Conservation (phyloP, 2,113 vertebrate species). For the Neoarius graeffei region DNA sequence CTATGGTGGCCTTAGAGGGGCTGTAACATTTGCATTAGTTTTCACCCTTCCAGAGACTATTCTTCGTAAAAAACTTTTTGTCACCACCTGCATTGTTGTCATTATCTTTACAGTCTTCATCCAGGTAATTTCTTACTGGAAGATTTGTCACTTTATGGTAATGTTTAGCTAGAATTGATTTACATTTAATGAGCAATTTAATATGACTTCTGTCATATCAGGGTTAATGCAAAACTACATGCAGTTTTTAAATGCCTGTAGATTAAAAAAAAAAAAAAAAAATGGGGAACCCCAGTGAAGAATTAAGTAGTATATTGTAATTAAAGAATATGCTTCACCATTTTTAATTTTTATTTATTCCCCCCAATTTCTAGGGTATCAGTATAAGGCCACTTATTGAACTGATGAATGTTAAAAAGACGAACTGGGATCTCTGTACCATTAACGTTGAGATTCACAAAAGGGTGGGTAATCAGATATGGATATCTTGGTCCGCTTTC, state of each 20-base stretch:
- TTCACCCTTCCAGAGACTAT: slow-evolving; percentile 90
- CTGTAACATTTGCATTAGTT: slow-evolving; percentile 91
- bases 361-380: slow-evolving; percentile 79
- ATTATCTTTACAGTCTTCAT: slow-evolving; percentile 97
- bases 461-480: slow-evolving; percentile 75
- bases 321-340: background rate
- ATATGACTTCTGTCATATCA: background rate
- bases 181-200: background rate
- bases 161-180: background rate
- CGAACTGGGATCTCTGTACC: slow-evolving; percentile 86
- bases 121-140: slow-evolving; percentile 73
- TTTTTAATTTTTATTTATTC: background rate
- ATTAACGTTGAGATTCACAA: slow-evolving; percentile 91
- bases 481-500: background rate
- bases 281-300: no score
- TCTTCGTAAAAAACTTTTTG: slow-evolving; percentile 84
- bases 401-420: slow-evolving; percentile 89
- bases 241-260: no score
- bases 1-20: slow-evolving; percentile 92
- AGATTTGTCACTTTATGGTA: background rate
- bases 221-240: background rate
- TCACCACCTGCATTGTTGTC: slow-evolving; percentile 88
- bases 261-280: no score
- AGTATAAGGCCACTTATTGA: slow-evolving; percentile 93
- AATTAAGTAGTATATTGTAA: background rate